Conservation (phyloP, 2,113 vertebrate species). For the Oreochromis aureus region DNA sequence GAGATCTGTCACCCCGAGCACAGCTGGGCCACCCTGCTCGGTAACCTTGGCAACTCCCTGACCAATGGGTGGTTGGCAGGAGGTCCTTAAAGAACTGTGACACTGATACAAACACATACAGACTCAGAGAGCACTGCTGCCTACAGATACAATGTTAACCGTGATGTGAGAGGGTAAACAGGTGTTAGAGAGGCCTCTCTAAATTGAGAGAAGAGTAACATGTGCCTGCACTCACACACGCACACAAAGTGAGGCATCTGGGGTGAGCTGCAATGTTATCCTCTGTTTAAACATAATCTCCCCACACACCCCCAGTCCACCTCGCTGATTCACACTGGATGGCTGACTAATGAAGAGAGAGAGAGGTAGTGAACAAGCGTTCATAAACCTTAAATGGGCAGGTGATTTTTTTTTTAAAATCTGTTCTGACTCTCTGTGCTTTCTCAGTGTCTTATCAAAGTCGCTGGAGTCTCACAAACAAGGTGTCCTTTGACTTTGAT, state of each 20-base stretch:
- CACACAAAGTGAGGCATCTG: not conserved
- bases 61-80: slow-evolving; percentile 44
- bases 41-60: slow-evolving; percentile 64
- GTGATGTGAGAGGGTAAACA: slow-evolving; percentile 16
- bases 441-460: not conserved
- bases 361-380: not conserved
- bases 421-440: not conserved
- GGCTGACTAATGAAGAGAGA: not conserved
- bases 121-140: not conserved
- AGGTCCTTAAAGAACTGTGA: slow-evolving; percentile 32
- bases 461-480: not conserved
- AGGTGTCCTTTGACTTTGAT: not conserved
- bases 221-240: not conserved
- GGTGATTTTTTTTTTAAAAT: not conserved
- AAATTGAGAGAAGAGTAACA: not conserved
- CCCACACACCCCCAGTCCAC: not conserved
- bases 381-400: not conserved
- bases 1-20: slow-evolving; percentile 16
- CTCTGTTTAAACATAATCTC: not conserved
- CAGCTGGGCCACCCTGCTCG: slow-evolving; percentile 29
- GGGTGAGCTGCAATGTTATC: not conserved
- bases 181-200: not conserved
- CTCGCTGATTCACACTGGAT: not conserved
- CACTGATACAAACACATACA: slow-evolving; percentile 11
- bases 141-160: slow-evolving; percentile 15